These are phyloP conservation scores for Bettongia penicillata DNA, from an alignment of 2,113 vertebrate species.

Conservation along the genomic window DNA sequence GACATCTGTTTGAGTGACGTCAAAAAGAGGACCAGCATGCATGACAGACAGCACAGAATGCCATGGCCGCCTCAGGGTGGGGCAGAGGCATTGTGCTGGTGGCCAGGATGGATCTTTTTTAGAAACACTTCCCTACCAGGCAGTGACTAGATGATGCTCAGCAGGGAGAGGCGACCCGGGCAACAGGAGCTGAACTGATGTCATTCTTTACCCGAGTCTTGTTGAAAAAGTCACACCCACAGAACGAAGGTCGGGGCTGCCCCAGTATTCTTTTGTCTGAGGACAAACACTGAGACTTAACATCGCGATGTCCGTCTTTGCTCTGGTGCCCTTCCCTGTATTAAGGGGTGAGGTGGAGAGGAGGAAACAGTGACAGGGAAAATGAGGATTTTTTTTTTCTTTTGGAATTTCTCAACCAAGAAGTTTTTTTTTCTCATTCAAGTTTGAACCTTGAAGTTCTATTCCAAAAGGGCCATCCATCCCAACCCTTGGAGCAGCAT, in stretches of 20 bases:
- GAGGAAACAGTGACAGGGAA: neutral
- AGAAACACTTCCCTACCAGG: neutral
- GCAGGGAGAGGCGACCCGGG: neutral
- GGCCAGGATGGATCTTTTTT: neutral
- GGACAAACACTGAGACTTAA: neutral
- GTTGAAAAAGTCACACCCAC: neutral
- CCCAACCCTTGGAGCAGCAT: neutral
- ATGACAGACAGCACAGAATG: neutral
- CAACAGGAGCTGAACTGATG: neutral
- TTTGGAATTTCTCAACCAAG: neutral
- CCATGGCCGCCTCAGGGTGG: neutral
- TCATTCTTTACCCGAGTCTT: neutral
- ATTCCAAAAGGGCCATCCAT: neutral
- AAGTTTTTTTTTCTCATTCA: neutral
- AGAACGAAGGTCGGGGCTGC: neutral
- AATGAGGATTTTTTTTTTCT: neutral
- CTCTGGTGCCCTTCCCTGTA: neutral
- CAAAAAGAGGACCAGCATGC: neutral
- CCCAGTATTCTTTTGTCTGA: neutral
- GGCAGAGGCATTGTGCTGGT: neutral
- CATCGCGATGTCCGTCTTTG: neutral
- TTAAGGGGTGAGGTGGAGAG: neutral
- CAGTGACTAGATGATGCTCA: constrained; percentile 7
- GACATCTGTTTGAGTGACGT: neutral
- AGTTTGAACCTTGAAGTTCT: neutral